Base-by-base conservation (phyloP, 1,140 invertebrate genomes). In the Lepidostoma basale region DNA sequence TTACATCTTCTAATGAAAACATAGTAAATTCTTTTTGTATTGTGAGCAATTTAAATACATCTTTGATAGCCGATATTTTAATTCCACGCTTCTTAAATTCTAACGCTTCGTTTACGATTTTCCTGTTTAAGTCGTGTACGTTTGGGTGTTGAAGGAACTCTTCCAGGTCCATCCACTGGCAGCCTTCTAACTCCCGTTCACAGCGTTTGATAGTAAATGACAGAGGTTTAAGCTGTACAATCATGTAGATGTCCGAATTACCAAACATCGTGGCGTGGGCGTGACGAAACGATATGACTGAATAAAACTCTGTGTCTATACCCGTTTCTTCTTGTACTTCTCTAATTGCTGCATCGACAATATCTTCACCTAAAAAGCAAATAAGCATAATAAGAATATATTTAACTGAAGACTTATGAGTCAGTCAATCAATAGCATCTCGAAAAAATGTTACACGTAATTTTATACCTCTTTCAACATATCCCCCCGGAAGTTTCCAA, bases 401-500 rank as follows among this genome's bases (percentile, higher is more conserved):
- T 9, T 12, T 20, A 12, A 36, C 33, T 2, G 1, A n/a, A 2
- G 10, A 12, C 14, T 9, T 25, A 56, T 26, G 12, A 56, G 12
- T 22, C 26, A 56, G 26, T 25, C 12, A 25, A 56, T 56, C n/a
- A n/a, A n/a, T n/a, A n/a, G n/a, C n/a, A n/a, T n/a, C 9, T 18
- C 9, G 26, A 22, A 54, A 64, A 10, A 3, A 64, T 25, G 49
- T 20, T 42, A n/a, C n/a, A n/a, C n/a, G n/a, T n/a, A n/a, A 47
- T 2, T 47, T 22, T 28, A 20, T 81, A 93, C 92, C 89, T 81
- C 87, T 89, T 77, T 97, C 92, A 23, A 95, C 90, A 82, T 93
- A 93, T 60, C 95, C 95, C 65, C 95, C 95, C 22, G 95, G 95
- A 14, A 97, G 82, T 81, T 98, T 98, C 94, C 94, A 97, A 74